Base-by-base conservation (phyloP, 2,797 vertebrate genomes). In the Sebastes steindachneri region DNA sequence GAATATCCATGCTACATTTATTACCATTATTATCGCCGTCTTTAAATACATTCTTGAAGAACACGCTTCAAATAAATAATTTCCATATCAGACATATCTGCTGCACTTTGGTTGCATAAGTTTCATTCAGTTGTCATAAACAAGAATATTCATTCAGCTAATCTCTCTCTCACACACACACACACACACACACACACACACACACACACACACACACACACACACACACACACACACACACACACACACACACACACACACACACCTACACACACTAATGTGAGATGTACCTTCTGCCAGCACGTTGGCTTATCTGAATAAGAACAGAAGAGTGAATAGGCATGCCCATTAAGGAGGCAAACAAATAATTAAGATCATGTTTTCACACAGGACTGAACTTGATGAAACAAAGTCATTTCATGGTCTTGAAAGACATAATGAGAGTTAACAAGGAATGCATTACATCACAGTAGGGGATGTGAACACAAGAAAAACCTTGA, bases 381-480 rank as follows among this genome's bases (percentile, higher is more conserved):
- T 86, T 72, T 88, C 87, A 85, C 75, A 87, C 83, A 73, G 80
- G 62, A 82, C 88, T 87, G 83, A 87, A 87, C 69, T 31, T 64
- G 79, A 90, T 54, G 68, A 90, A 93, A 92, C 65, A 76, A 91
- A 90, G 77, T 90, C 53, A 87, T 94, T 91, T 94, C 87, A 92
- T 80, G 83, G 92, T 90, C 77, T 91, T 90, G 69, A 93, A 83
- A 88, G 87, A 90, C 81, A 68, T 65, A 79, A 92, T 93, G 88
- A 88, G 87, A 87, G 90, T 75, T 87, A 87, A 94, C 78, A 90
- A 92, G 94, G 94, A 96, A 96, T 96, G 95, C 92, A 92, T 95
- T 92, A 93, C 91, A 92, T 94, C 93, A 93, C 93, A 92, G 92
- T 89, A 70, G 89, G 86, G 79, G 85, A 80, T 77, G 76, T 83